Conservation (phyloP, 2,888 invertebrate genomes). For the Rhagonycha lutea region DNA sequence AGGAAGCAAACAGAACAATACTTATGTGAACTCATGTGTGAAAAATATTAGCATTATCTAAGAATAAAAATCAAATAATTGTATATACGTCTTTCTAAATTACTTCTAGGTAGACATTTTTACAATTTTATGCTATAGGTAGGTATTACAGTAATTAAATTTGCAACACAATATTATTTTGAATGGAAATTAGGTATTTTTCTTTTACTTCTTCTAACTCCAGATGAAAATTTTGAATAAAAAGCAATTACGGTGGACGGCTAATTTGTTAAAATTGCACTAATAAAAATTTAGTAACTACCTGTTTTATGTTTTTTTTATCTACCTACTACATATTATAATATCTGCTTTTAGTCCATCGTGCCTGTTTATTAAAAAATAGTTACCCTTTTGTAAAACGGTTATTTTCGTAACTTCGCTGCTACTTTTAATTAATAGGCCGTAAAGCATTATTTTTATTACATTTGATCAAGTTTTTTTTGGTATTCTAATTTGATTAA, state of each 20-base stretch:
- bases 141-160: neutral
- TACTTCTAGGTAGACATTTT: neutral
- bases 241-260: neutral
- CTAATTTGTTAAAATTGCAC: neutral
- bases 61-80: conserved; percentile 26
- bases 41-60: conserved; percentile 42
- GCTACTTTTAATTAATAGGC: neutral
- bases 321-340: neutral
- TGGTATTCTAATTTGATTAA: neutral
- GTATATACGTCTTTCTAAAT: neutral
- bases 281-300: neutral
- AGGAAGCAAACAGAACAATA: conserved; percentile 53
- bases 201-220: neutral
- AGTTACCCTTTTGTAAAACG: neutral
- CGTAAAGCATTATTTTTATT: neutral
- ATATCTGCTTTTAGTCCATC: neutral
- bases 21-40: conserved; percentile 52
- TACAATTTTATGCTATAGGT: neutral
- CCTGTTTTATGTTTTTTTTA: neutral
- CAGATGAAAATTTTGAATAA: neutral
- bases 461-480: neutral
- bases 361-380: neutral
- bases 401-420: neutral
- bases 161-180: neutral
- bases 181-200: neutral